Percentiles rank a stretch among this genome's conserved stretches.
Conservation (phyloP, 2,797 vertebrate genomes). For the Sebastes vulpes region DNA sequence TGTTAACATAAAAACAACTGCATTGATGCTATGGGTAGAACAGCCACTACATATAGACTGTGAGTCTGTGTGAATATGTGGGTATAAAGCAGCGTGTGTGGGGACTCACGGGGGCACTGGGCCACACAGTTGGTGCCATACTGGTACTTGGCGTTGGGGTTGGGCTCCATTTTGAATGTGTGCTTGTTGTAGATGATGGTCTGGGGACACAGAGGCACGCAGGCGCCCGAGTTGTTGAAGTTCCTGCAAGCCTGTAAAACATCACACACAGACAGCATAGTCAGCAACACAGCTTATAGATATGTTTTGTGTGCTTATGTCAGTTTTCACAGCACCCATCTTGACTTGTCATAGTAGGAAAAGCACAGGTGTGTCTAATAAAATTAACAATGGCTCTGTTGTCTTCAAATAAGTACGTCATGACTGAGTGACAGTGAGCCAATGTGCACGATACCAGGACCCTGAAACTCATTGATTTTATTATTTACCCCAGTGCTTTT, state of each 20-base stretch:
- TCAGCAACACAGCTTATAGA: background rate
- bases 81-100: background rate
- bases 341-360: background rate
- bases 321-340: background rate
- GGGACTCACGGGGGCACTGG: constrained; percentile 92
- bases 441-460: background rate
- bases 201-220: constrained; percentile 92
- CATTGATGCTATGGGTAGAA: background rate
- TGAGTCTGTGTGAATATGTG: background rate
- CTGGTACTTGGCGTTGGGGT: constrained; percentile 95
- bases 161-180: constrained; percentile 93
- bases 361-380: background rate
- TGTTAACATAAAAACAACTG: background rate
- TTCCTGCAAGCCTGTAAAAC: constrained; percentile 90
- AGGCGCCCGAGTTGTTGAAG: constrained; percentile 95
- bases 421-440: background rate
- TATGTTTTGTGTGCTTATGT: background rate
- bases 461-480: background rate
- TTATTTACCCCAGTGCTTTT: background rate
- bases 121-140: constrained; percentile 94
- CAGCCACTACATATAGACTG: background rate
- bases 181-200: constrained; percentile 94
- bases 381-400: background rate
- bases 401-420: background rate
- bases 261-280: background rate